These are phyloP conservation scores for Nothura maculosa DNA, from an alignment of 2,797 vertebrate genomes.

Conservation along the genomic window DNA sequence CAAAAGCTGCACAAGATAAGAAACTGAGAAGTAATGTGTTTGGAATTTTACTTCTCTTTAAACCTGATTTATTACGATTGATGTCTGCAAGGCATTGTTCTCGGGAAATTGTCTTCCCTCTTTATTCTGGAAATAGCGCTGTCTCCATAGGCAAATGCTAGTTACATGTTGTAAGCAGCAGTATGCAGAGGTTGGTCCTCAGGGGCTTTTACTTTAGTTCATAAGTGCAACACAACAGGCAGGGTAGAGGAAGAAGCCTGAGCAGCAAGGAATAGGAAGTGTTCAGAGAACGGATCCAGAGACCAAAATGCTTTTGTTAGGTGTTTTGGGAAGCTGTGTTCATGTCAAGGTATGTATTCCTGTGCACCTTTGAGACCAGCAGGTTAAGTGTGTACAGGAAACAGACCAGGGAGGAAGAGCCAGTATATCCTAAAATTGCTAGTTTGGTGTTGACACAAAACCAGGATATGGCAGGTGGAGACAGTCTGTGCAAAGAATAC, in stretches of 20 bases:
- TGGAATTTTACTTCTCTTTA: not conserved
- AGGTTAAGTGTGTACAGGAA: fast-evolving
- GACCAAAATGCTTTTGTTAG: not conserved
- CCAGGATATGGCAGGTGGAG: not conserved
- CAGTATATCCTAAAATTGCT: not conserved
- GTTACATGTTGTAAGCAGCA: not conserved
- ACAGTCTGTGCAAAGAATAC: not conserved
- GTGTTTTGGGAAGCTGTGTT: not conserved
- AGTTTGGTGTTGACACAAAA: not conserved
- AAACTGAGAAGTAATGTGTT: not conserved
- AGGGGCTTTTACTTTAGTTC: not conserved
- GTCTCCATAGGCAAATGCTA: not conserved
- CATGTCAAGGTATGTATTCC: not conserved
- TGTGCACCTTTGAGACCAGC: not conserved
- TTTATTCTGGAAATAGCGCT: not conserved
- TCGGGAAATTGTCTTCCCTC: not conserved
- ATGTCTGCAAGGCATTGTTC: not conserved
- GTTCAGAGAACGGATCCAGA: not conserved
- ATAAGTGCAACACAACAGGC: not conserved
- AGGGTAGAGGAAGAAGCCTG: not conserved
- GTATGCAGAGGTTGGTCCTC: not conserved
- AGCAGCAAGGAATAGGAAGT: not conserved
- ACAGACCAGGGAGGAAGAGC: not conserved
- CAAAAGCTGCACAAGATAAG: not conserved
- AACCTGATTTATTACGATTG: not conserved